Conservation (phyloP, 37 sponge, comb jelly and placozoan genomes). For the Ephydatia muelleri region DNA sequence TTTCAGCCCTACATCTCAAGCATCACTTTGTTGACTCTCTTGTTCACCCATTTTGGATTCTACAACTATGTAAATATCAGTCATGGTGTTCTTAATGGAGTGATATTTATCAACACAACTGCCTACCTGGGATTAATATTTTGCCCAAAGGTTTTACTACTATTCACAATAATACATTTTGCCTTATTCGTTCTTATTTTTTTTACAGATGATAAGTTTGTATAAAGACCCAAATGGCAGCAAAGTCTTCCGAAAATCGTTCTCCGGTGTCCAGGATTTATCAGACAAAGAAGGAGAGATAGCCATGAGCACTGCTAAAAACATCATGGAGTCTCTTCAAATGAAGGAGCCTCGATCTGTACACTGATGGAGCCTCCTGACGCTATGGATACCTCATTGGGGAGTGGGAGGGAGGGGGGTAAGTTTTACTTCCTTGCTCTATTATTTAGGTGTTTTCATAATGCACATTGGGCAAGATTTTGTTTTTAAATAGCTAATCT, state of each 20-base stretch:
- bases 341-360: neutral
- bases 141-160: conserved; percentile 68
- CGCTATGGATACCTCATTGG: no score
- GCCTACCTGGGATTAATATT: conserved; percentile 43
- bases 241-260: neutral
- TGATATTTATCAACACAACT: conserved; percentile 22
- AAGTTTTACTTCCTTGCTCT: no score
- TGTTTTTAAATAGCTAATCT: no score
- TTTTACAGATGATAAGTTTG: neutral
- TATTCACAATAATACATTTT: no score
- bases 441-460: no score
- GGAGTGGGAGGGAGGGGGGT: no score
- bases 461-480: no score
- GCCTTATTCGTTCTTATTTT: neutral
- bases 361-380: no score
- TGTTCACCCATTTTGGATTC: conserved; percentile 19
- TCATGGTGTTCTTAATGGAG: conserved; percentile 29
- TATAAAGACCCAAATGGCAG: neutral
- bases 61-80: conserved; percentile 21
- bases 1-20: conserved; percentile 44
- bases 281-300: neutral
- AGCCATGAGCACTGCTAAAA: neutral
- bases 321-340: neutral
- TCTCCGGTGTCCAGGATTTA: neutral
- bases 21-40: conserved; percentile 29